Evolutionary conservation across 2,888 invertebrate genomes (phyloP), one percentile per base, ranked within the genome.

Genomic region (Phania funesta): DNA sequence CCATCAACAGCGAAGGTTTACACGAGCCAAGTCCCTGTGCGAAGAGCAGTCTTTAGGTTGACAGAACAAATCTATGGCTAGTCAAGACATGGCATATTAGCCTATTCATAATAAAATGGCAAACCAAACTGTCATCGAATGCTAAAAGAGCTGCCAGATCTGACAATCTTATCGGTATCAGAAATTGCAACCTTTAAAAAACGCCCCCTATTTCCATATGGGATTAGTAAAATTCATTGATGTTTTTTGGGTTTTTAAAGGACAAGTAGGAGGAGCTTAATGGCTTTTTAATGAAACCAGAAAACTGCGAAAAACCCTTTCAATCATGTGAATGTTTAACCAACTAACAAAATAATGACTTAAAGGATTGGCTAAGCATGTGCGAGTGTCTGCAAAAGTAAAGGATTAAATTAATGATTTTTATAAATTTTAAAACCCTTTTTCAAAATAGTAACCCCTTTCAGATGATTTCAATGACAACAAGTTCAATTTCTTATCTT

Each of bases 351-450:
- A 81, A 67, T 68, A 81, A 77, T 67, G 46, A 52, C 60, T 67
- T 60, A 8, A 71, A 48, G 1, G 5, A 9, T 6, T 13, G 18
- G 18, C 5, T 3, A n/a, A 38, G 35, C 2, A 13, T 18, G 18
- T 6, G n/a, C 13, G 13, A 4, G 8, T 56, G 2, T 46, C 24
- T 9, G 13, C 46, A 8, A 35, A 71, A 79, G 48, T 67, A 85
- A 84, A 85, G 90, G 90, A 89, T 90, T 87, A 89, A 88, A 88
- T 88, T 89, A 90, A 89, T 89, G 86, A 90, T 88, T 90, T 90
- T 89, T 70, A 80, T 86, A 88, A 89, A 89, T 88, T 60, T 60
- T 62, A 1, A 52, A 82, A 67, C 80, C 83, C 81, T 82, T 84
- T 80, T 79, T 80, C 78, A 58, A 71, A 80, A 78, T 70, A 83